Base-by-base conservation (phyloP, 2,113 vertebrate genomes). In the Sakesphorus luctuosus region DNA sequence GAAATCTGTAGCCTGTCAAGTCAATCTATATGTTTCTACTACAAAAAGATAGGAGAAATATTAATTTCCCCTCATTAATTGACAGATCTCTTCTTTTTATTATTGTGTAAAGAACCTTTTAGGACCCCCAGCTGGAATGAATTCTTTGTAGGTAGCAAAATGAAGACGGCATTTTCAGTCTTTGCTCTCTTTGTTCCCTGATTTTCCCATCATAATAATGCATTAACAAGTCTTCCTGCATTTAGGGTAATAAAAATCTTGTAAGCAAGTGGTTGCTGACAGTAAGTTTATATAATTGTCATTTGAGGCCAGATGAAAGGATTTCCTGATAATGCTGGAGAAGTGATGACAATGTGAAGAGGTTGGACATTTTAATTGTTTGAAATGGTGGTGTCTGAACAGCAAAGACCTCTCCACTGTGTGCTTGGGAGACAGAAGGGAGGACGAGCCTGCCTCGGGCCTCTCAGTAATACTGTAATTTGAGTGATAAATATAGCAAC, bases 401-500 rank as follows among this genome's bases (percentile, higher is more conserved):
- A 84, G 86, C 61, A 23, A 67, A 81, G 89, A 68, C 76, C 73
- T 93, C 93, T 93, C 73, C 61, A 56, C 38, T 80, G 47, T 65
- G 11, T 86, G 29, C 58, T 72, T 46, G 66, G 82, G 88, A 90
- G 80, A 53, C 50, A 24, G 40, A 63, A 88, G 65, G 52, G 74
- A 91, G 80, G 92, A 79, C 0, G 4, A 89, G 71, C 40, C 84
- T 94, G 89, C 94, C 95, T 52, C 84, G 78, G 89, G 83, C 90
- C 65, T 90, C 71, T 80, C 75, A 59, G 63, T 84, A 83, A 63
- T 74, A 71, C 67, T 84, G 68, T 63, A 81, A 89, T 96, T 94
- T 25, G 10, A 65, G 79, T 59, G 85, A 90, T 86, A 96, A 96
- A 95, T 94, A 90, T 40, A 97, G 90, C 82, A 90, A 46, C 93